A percentile compares a stretch with the other conserved stretches of the same genome.
Conservation (phyloP, 1,140 invertebrate species). For the Capitella teleta region DNA sequence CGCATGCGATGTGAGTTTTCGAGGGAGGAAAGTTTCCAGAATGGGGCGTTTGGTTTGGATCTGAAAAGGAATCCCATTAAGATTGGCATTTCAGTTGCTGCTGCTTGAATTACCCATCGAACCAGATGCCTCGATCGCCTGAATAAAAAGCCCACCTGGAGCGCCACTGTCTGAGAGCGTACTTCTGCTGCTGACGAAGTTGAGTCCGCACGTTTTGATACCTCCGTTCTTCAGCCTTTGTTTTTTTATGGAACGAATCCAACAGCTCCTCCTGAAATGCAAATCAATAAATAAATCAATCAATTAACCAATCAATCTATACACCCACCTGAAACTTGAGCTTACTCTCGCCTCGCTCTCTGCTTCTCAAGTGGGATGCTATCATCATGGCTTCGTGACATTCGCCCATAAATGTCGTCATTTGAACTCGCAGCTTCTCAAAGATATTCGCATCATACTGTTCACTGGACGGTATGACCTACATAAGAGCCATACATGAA, state of each 20-base stretch:
- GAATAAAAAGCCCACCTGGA: constrained; percentile 46
- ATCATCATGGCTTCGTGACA: constrained; percentile 51
- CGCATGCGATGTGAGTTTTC: constrained; percentile 56
- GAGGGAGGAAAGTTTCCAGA: constrained; percentile 51
- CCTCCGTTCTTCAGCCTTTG: constrained; percentile 45
- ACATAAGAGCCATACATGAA: background rate
- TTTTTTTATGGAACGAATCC: constrained; percentile 44
- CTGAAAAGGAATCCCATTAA: too few relatives aligned
- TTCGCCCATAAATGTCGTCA: constrained; percentile 51
- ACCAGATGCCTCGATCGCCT: constrained; percentile 51
- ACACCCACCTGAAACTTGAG: constrained; percentile 50
- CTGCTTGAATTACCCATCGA: constrained; percentile 44
- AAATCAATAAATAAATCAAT: too few relatives aligned
- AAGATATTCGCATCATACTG: constrained; percentile 15
- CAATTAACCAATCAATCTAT: too few relatives aligned
- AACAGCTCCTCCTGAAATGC: constrained; percentile 46
- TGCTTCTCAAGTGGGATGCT: constrained; percentile 48
- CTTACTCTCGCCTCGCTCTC: constrained; percentile 49
- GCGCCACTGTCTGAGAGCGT: constrained; percentile 48
- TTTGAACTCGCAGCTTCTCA: constrained; percentile 18
- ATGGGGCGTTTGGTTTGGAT: background rate
- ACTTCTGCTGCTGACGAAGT: constrained; percentile 43
- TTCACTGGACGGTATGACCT: constrained; percentile 13
- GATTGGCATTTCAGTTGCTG: too few relatives aligned
- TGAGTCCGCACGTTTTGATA: constrained; percentile 44